Evolutionary conservation across 2,888 invertebrate species (phyloP), one percentile per base, ranked within the genome.

Genomic region (Cremastinae sp.): DNA sequence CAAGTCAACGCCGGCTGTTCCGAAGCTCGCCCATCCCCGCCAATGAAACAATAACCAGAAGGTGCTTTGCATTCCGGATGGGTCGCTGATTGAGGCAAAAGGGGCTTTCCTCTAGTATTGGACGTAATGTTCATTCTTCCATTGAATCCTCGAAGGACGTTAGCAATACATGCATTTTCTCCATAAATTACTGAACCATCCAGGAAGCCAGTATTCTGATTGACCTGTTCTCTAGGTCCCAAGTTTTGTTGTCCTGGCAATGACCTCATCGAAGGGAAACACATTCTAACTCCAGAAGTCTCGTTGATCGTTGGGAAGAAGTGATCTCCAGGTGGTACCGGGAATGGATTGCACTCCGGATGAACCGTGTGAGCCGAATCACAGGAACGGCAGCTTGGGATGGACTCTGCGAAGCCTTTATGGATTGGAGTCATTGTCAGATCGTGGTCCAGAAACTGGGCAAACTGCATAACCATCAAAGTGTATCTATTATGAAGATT

Each of bases 211-310:
- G 97, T 96, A 86, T 97, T 97, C 87, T 97, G 96, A 89, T 98
- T 98, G 12, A 97, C 94, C 91, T 98, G 98, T 83, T 98, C 97
- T 73, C 98, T 93, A 0, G 97, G 95, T 8, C 97, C 95, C 51
- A 98, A 91, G 65, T 94, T 93, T 83, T 96, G 94, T 85, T 97
- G 98, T 20, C 98, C 98, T 0, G 98, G 97, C 78, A 98, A 90
- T 56, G 97, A 97, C 86, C 98, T 93, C 94, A 97, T 97, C 89
- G 97, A 98, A 0, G 98, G 97, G 90, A 98, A 96, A 90, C 98
- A 98, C 81, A 97, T 92, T 10, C 96, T 91, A 69, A 94, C 94
- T 0, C 97, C 97, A 1, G 95, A 95, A 0, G 95, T 94, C 7
- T 94, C 93, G 86, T 97, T 97, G 37, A 95, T 93, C 78, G 96